A percentile compares a stretch with the other conserved stretches of the same genome.
phyloP scores from a whole-genome alignment of 2,113 vertebrate genomes.

The Larimichthys polyactis region DNA sequence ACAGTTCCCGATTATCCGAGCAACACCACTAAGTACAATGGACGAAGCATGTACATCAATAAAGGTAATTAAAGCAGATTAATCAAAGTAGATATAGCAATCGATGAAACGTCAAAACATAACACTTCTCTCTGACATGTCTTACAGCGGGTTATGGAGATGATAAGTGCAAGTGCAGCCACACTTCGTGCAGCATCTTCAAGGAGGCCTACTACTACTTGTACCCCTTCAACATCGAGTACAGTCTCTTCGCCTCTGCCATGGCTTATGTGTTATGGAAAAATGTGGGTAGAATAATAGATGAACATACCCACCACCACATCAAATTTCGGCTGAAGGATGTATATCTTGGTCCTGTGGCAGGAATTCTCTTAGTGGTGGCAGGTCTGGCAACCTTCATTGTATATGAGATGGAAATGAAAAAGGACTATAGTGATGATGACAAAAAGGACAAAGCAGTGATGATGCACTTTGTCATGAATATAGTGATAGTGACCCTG shows the following conservation, averaged over 20 bases:
- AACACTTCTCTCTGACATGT: constrained; percentile 18
- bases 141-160: constrained; percentile 69
- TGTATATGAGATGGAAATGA: constrained; percentile 89
- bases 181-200: constrained; percentile 87
- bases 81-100: neutral
- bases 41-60: constrained; percentile 35
- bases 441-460: constrained; percentile 78
- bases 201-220: constrained; percentile 91
- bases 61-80: constrained; percentile 51
- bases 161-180: constrained; percentile 85
- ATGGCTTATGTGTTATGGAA: constrained; percentile 98
- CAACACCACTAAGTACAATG: constrained; percentile 22
- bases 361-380: constrained; percentile 86
- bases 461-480: constrained; percentile 89
- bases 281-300: constrained; percentile 90
- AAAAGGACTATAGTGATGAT: constrained; percentile 9
- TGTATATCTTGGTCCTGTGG: constrained; percentile 83
- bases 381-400: constrained; percentile 91
- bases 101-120: neutral
- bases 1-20: constrained; percentile 10
- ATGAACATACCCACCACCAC: constrained; percentile 78
- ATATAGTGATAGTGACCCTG: constrained; percentile 86
- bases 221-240: constrained; percentile 96
- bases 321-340: constrained; percentile 82
- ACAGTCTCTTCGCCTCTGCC: constrained; percentile 95